A percentile compares a stretch with the other conserved stretches of the same genome.
These are phyloP conservation scores for Luffia ferchaultella DNA, from an alignment of 2,888 invertebrate genomes.

Conservation along the genomic window DNA sequence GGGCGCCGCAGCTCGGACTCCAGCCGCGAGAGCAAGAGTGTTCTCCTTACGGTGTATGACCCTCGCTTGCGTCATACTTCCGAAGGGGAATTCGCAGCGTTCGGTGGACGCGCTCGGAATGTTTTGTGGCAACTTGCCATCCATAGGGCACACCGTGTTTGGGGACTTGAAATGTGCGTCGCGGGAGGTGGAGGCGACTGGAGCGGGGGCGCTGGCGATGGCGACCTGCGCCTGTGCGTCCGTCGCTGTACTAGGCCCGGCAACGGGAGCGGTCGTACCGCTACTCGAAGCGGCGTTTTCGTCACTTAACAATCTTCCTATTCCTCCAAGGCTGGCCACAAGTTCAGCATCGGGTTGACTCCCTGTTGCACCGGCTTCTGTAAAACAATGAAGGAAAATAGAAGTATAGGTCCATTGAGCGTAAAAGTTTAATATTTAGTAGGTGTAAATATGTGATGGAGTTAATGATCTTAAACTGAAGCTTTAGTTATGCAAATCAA, in stretches of 20 bases:
- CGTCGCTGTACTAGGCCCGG: constrained; percentile 69
- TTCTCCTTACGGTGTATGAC: constrained; percentile 82
- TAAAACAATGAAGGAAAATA: background rate
- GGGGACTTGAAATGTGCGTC: constrained; percentile 75
- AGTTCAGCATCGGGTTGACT: constrained; percentile 38
- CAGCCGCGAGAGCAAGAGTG: constrained; percentile 38
- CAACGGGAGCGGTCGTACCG: constrained; percentile 21
- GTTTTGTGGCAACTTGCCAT: constrained; percentile 72
- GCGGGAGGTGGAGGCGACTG: constrained; percentile 35
- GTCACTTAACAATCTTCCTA: constrained; percentile 38
- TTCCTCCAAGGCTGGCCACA: constrained; percentile 42
- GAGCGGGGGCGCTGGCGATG: constrained; percentile 54
- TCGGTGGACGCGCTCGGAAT: constrained; percentile 63
- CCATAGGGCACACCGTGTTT: constrained; percentile 88
- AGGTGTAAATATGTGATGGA: no score
- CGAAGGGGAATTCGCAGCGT: constrained; percentile 81
- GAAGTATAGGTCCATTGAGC: no score
- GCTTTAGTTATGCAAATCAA: no score
- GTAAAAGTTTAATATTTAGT: no score
- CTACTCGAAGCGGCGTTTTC: constrained; percentile 18
- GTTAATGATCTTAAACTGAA: no score
- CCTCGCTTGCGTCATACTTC: constrained; percentile 90
- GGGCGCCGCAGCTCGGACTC: background rate
- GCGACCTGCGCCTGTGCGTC: constrained; percentile 20
- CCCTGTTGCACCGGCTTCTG: constrained; percentile 12